These are phyloP conservation scores for Hetaerina titia DNA, from an alignment of 2,888 invertebrate genomes.

Conservation along the genomic window DNA sequence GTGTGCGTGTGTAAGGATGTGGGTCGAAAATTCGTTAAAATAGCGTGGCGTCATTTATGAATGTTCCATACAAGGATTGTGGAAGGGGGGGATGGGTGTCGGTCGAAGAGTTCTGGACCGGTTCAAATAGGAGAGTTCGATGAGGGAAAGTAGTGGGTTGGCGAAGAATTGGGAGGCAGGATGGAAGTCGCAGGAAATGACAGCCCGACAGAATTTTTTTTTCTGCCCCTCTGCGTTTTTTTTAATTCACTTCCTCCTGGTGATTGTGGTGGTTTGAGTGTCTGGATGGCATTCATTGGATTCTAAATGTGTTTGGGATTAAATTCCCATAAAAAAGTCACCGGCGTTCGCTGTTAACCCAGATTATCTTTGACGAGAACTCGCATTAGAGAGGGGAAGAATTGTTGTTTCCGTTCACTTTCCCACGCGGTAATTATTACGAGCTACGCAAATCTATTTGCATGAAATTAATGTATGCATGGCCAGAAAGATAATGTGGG, in stretches of 20 bases:
- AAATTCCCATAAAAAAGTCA: not conserved
- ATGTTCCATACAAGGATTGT: not conserved
- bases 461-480: too few species aligned
- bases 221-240: not conserved
- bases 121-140: slow-evolving; percentile 7
- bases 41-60: not conserved
- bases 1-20: not conserved
- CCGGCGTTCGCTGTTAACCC: not conserved
- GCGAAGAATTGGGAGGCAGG: not conserved
- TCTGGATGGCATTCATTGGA: not conserved
- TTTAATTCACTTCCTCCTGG: not conserved
- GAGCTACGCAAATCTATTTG: too few species aligned
- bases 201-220: not conserved
- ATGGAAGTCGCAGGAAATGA: not conserved
- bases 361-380: not conserved
- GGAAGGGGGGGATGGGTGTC: too few species aligned
- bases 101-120: not conserved
- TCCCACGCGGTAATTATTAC: too few species aligned
- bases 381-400: too few species aligned
- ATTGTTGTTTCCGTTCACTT: too few species aligned
- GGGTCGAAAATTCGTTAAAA: slow-evolving; percentile 10
- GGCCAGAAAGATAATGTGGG: too few species aligned
- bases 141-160: not conserved
- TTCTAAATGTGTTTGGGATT: not conserved
- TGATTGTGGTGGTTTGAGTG: not conserved